A percentile compares a stretch with the other conserved stretches of the same genome.
phyloP scores from a whole-genome alignment of 37 sponge, comb jelly and placozoan genomes.

The Crambe crambe region DNA sequence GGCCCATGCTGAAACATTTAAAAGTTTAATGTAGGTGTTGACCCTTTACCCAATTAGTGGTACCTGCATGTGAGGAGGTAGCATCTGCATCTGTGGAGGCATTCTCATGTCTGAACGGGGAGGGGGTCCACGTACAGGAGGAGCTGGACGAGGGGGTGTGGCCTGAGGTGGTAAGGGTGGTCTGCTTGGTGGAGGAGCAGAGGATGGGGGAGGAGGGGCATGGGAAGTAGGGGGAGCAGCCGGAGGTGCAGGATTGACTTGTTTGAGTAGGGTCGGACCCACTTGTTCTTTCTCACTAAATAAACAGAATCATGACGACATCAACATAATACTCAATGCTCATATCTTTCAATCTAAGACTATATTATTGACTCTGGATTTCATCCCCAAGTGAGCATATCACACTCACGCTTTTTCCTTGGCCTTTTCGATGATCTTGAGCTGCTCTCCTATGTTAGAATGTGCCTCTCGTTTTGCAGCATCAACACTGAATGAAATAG shows the following conservation, averaged over 20 bases:
- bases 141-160: not conserved
- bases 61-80: conserved; percentile 8
- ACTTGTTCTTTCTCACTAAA: conserved; percentile 12
- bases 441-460: conserved; percentile 50
- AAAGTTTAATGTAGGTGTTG: too few relatives aligned
- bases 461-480: conserved; percentile 32
- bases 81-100: not conserved
- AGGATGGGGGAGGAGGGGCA: not conserved
- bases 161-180: conserved; percentile 9
- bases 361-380: not conserved
- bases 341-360: too few relatives aligned
- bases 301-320: not conserved
- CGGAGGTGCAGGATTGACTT: conserved; percentile 5
- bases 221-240: conserved; percentile 6
- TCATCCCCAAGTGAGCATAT: too few relatives aligned
- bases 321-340: too few relatives aligned
- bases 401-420: conserved; percentile 51
- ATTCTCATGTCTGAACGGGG: not conserved
- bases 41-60: too few relatives aligned
- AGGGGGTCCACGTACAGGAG: not conserved
- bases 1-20: not conserved
- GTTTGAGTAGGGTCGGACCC: conserved; percentile 15
- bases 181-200: conserved; percentile 5
- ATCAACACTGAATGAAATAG: conserved; percentile 29
- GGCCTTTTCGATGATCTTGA: conserved; percentile 52